Conservation (phyloP, 1,140 invertebrate species). For the Zaprionus taronus region DNA sequence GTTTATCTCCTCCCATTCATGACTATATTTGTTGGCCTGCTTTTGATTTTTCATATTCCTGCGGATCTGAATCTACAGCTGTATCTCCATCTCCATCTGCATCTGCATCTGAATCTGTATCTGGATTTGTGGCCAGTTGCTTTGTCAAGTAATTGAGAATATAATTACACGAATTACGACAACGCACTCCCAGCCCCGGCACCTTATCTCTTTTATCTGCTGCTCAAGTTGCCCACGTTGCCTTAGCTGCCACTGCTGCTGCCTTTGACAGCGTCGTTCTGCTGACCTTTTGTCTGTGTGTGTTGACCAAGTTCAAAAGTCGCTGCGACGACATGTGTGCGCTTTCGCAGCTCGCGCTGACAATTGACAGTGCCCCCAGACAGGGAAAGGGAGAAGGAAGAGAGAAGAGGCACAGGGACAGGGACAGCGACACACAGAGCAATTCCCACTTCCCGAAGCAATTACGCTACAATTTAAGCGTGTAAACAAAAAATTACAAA, state of each 20-base stretch:
- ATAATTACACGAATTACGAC: constrained; percentile 81
- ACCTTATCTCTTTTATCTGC: constrained; percentile 72
- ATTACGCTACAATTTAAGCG: constrained; percentile 81
- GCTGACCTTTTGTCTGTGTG: constrained; percentile 40
- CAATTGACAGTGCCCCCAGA: constrained; percentile 50
- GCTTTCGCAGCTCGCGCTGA: constrained; percentile 69
- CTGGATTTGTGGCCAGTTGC: constrained; percentile 1
- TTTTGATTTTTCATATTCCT: constrained; percentile 64
- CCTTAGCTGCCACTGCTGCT: constrained; percentile 5
- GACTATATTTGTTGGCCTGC: constrained; percentile 64
- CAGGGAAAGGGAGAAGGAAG: constrained; percentile 10
- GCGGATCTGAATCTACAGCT: constrained; percentile 34
- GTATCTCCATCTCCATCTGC: constrained; percentile 20
- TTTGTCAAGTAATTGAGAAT: constrained; percentile 77
- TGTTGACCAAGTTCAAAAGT: constrained; percentile 54
- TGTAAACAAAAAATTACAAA: constrained; percentile 83
- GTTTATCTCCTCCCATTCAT: constrained; percentile 69
- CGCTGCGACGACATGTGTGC: constrained; percentile 62
- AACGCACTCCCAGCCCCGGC: constrained; percentile 65
- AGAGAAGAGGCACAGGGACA: constrained; percentile 4
- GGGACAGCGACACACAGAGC: constrained; percentile 32
- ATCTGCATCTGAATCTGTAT: constrained; percentile 31
- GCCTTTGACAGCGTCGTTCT: constrained; percentile 57
- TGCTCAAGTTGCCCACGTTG: constrained; percentile 13
- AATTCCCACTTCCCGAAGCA: constrained; percentile 82